These are phyloP conservation scores for Limnephilus marmoratus DNA, from an alignment of 2,888 invertebrate genomes.

Conservation along the genomic window DNA sequence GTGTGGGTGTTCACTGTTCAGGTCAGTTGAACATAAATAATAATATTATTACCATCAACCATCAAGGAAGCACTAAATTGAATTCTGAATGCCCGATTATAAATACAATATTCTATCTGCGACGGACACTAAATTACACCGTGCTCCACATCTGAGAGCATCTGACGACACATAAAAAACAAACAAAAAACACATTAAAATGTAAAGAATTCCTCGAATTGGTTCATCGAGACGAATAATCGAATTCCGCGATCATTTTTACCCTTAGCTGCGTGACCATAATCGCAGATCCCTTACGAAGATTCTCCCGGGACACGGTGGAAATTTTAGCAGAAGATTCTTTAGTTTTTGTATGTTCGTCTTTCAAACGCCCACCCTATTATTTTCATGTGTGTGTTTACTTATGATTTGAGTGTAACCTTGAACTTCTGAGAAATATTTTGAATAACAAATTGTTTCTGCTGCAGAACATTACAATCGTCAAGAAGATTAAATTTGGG, in stretches of 20 bases:
- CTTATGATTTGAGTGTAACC: slow-evolving; percentile 31
- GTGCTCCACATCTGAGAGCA: slow-evolving; percentile 10
- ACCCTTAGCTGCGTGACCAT: neutral
- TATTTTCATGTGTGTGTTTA: neutral
- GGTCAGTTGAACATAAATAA: neutral
- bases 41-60: neutral
- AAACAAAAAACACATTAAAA: neutral
- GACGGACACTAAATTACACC: neutral
- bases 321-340: neutral
- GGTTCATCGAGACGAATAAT: neutral
- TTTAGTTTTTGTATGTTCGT: slow-evolving; percentile 9
- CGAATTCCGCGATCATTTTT: neutral
- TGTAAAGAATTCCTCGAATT: slow-evolving; percentile 31
- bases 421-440: slow-evolving; percentile 36
- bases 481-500: neutral
- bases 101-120: slow-evolving; percentile 5
- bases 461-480: neutral
- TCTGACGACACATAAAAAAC: slow-evolving; percentile 21
- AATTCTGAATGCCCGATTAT: neutral
- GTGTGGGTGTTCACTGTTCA: neutral
- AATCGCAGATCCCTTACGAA: neutral
- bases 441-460: slow-evolving; percentile 20
- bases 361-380: slow-evolving; percentile 22
- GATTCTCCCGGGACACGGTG: neutral
- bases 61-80: neutral